phyloP scores from a whole-genome alignment of 2,797 vertebrate genomes.

The Pseudomugil gertrudae region DNA sequence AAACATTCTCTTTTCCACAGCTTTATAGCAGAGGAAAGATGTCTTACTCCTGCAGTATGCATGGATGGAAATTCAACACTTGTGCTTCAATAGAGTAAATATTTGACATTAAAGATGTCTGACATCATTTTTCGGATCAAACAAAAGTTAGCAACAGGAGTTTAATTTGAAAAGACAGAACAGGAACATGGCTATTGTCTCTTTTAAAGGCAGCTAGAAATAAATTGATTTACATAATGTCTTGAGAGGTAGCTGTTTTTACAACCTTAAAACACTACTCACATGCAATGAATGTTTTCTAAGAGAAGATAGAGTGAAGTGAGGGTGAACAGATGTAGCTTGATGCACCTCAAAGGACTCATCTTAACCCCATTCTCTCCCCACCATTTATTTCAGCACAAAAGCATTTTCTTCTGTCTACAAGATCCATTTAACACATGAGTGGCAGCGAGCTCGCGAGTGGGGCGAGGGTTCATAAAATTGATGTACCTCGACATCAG shows the following conservation, averaged over 20 bases:
- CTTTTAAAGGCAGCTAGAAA: constrained; percentile 31
- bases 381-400: constrained; percentile 74
- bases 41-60: constrained; percentile 24
- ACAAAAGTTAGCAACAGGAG: constrained; percentile 1
- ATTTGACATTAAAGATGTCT: constrained; percentile 26
- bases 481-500: constrained; percentile 72
- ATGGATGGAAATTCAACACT: constrained; percentile 7
- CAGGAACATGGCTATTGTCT: constrained; percentile 9
- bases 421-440: constrained; percentile 78
- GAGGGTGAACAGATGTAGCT: constrained; percentile 59
- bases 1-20: constrained; percentile 38
- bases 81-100: constrained; percentile 12
- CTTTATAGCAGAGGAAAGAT: constrained; percentile 12
- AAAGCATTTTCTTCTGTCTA: constrained; percentile 70
- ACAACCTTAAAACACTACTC: constrained; percentile 5
- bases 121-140: constrained; percentile 7
- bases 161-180: constrained; percentile 16
- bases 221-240: constrained; percentile 23
- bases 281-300: not conserved
- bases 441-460: constrained; percentile 59
- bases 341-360: constrained; percentile 73
- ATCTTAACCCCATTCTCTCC: constrained; percentile 70
- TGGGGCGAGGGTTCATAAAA: constrained; percentile 67
- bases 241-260: constrained; percentile 17
- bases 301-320: constrained; percentile 13